These are phyloP conservation scores for Steinernema hermaphroditum DNA, from an alignment of 2,888 invertebrate genomes.

Conservation along the genomic window DNA sequence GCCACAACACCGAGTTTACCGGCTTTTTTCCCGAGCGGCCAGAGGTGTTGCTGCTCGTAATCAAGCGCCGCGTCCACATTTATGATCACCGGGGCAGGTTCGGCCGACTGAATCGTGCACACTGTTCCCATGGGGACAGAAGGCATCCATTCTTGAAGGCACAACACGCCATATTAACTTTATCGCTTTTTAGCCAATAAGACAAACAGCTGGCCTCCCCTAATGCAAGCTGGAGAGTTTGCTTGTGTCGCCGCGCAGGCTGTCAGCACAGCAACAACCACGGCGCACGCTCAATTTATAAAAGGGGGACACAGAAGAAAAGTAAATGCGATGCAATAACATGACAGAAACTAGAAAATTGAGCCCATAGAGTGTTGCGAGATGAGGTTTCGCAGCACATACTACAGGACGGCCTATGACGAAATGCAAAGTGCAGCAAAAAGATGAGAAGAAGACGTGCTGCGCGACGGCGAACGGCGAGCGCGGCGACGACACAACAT, in stretches of 20 bases:
- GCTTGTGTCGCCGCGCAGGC: not conserved
- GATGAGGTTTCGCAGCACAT: not conserved
- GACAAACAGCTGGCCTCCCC: not conserved
- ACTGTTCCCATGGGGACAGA: slow-evolving; percentile 28
- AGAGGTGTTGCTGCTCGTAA: slow-evolving; percentile 7
- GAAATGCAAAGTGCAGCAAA: not conserved
- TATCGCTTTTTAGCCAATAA: not conserved
- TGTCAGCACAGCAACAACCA: not conserved
- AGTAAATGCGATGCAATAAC: not conserved
- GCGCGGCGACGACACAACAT: not conserved
- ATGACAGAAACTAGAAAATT: not conserved
- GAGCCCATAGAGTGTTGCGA: too few species aligned
- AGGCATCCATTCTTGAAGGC: not conserved
- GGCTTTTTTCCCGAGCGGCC: not conserved
- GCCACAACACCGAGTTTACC: slow-evolving; percentile 3
- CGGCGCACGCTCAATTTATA: not conserved
- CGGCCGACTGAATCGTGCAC: slow-evolving; percentile 19
- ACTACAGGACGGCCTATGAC: not conserved
- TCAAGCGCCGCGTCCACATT: slow-evolving; percentile 17
- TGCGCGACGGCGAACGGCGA: slow-evolving; percentile 2
- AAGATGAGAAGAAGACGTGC: not conserved
- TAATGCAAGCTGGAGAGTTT: too few species aligned
- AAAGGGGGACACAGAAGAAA: not conserved
- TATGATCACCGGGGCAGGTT: slow-evolving; percentile 14
- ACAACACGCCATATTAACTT: not conserved